Percentiles rank a stretch among this genome's conserved stretches.
Conservation (phyloP, 2,888 invertebrate species). For the Strigamia maritima region DNA sequence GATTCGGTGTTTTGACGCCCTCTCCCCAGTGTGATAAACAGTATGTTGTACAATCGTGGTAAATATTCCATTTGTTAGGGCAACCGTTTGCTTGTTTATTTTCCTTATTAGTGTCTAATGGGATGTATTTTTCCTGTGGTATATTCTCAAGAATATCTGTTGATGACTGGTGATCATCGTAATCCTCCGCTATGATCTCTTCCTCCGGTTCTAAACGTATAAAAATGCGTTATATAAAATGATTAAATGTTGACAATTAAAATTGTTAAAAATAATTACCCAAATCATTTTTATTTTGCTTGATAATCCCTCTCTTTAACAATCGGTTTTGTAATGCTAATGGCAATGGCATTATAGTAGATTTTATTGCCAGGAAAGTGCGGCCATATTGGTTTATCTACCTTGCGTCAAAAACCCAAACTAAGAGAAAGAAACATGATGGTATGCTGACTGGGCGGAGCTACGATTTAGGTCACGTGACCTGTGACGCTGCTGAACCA, state of each 20-base stretch:
- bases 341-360: conserved; percentile 74
- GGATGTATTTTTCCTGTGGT: neutral
- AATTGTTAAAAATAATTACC: conserved; percentile 29
- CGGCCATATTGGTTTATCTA: neutral
- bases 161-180: conserved; percentile 62
- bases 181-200: conserved; percentile 91
- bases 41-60: conserved; percentile 84
- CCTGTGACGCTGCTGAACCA: too few species aligned
- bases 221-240: neutral
- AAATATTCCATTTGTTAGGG: conserved; percentile 92
- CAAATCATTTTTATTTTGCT: conserved; percentile 39
- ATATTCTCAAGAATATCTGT: conserved; percentile 12
- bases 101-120: conserved; percentile 35
- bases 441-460: too few species aligned
- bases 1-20: conserved; percentile 60
- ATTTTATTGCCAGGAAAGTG: neutral
- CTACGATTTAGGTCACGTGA: too few species aligned
- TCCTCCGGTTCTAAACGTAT: conserved; percentile 60
- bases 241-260: neutral
- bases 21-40: conserved; percentile 85
- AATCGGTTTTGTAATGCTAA: conserved; percentile 80
- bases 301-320: conserved; percentile 72
- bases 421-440: too few species aligned
- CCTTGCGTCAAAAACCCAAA: too few species aligned
- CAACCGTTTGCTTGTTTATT: conserved; percentile 61